These are phyloP conservation scores for Nemotelus pantherinus DNA, from an alignment of 2,888 invertebrate species.

Conservation along the genomic window DNA sequence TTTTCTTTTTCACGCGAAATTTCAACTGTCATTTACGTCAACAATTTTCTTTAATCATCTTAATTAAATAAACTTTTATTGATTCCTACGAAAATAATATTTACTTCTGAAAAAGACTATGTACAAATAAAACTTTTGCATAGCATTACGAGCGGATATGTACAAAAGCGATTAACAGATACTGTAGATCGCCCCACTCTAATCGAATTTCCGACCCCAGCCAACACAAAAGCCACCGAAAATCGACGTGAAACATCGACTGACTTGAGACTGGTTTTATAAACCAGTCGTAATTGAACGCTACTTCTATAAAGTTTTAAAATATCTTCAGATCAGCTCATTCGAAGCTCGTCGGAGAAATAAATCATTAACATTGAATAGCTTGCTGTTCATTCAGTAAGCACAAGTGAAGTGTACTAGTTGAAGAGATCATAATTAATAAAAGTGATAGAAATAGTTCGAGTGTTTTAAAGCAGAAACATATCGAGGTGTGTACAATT, in stretches of 20 bases:
- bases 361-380: not conserved
- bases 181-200: conserved; percentile 20
- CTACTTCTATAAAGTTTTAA: not conserved
- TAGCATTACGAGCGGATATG: not conserved
- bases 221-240: not conserved
- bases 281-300: conserved; percentile 38
- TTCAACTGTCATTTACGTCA: too few species aligned
- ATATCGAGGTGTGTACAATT: conserved; percentile 20
- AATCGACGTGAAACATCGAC: not conserved
- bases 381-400: conserved; percentile 6
- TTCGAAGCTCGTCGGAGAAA: too few species aligned
- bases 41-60: too few species aligned
- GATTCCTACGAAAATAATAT: too few species aligned
- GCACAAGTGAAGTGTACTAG: conserved; percentile 19
- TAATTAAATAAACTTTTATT: too few species aligned
- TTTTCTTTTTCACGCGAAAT: too few species aligned
- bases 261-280: conserved; percentile 29
- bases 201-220: not conserved
- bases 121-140: too few species aligned
- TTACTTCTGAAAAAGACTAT: too few species aligned
- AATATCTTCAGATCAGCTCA: not conserved
- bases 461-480: not conserved
- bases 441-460: not conserved
- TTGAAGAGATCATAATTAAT: not conserved
- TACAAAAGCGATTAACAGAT: not conserved